Base-by-base conservation (phyloP, 2,797 vertebrate species). In the Alfaro cultratus region DNA sequence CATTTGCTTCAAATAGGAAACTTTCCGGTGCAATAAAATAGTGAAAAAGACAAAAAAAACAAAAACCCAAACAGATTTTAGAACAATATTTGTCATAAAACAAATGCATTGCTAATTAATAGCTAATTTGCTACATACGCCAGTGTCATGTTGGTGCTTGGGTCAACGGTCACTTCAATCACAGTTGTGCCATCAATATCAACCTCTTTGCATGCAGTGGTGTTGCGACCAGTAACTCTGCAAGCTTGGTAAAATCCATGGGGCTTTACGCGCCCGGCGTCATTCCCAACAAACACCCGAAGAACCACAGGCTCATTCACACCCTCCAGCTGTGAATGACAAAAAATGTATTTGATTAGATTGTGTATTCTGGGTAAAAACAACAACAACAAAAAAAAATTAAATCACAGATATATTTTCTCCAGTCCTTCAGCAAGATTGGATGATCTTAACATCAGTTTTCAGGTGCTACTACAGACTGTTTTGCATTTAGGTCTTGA, bases 171-270 rank as follows among this genome's bases (percentile, higher is more conserved):
- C 11, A 99, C 98, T 94, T 99, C 98, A 67, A 99, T 99, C 86
- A 99, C 98, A 0, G 97, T 99, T 39, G 99, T 99, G 45, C 98
- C 98, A 82, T 99, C 98, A 5, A 99, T 96, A 87, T 99, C 98
- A 86, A 99, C 97, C 92, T 99, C 99, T 90, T 98, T 98, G 91
- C 99, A 99, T 79, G 98, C 97, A 3, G 98, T 99, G 60, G 99
- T 99, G 95, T 99, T 99, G 86, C 98, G 96, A 49, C 99, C 99
- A 0, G 98, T 99, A 21, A 99, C 98, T 74, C 97, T 94, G 91
- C 99, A 99, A 41, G 99, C 98, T 94, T 99, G 99, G 93, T 99
- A 99, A 95, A 99, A 99, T 39, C 99, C 98, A 29, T 99, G 99
- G 0, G 99, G 99, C 89, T 98, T 99, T 89, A 99, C 98, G 2